Conservation (phyloP, 1,140 invertebrate species). For the Lucilia cuprina region DNA sequence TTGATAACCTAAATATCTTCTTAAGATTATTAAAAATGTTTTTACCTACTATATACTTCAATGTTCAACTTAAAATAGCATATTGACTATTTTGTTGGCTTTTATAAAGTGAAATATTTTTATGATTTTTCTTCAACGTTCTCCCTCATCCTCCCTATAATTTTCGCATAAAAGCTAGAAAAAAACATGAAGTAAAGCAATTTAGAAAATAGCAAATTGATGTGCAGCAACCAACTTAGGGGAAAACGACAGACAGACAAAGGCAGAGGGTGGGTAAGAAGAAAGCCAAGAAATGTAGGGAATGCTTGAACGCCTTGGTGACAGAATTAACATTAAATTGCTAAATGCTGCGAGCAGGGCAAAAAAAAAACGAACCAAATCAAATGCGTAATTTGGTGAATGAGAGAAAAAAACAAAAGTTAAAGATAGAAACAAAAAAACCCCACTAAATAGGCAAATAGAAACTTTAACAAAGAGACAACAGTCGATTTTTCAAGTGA, state of each 20-base stretch:
- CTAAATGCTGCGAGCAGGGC: not conserved
- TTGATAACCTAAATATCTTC: too few relatives aligned
- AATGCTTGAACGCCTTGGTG: slow-evolving; percentile 5
- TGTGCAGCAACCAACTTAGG: not conserved
- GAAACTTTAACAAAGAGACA: not conserved
- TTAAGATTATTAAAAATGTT: not conserved
- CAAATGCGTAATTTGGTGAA: not conserved
- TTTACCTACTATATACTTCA: not conserved
- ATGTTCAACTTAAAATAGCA: not conserved
- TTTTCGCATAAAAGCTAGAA: not conserved
- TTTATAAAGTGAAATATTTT: not conserved
- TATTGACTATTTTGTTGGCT: not conserved
- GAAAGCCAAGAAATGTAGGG: not conserved
- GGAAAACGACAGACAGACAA: too few relatives aligned
- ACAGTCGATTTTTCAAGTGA: not conserved
- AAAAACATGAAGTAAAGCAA: not conserved
- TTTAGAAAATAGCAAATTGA: not conserved
- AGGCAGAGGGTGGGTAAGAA: not conserved
- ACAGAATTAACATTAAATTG: not conserved
- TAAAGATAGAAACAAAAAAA: too few relatives aligned
- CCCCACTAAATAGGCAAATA: not conserved
- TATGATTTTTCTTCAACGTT: not conserved
- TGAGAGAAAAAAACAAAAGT: not conserved
- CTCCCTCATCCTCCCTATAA: too few relatives aligned
- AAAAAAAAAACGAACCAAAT: not conserved